These are phyloP conservation scores for Calycopis cecrops DNA, from an alignment of 1,140 invertebrate species.

Conservation along the genomic window DNA sequence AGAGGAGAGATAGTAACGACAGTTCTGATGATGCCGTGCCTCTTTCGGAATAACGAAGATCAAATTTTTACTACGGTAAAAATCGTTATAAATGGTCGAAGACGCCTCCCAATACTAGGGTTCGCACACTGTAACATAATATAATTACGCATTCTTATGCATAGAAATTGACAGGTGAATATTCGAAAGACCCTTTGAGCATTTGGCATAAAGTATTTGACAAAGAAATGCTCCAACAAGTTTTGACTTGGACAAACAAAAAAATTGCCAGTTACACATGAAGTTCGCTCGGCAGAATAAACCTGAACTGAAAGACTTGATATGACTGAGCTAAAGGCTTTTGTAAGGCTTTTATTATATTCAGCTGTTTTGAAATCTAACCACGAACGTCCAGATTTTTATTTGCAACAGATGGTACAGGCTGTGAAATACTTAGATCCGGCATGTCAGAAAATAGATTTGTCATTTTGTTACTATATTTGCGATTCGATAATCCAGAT, in stretches of 20 bases:
- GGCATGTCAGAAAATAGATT: constrained; percentile 30
- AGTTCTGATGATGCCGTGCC: constrained; percentile 17
- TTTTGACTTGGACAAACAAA: constrained; percentile 29
- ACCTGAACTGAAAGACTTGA: constrained; percentile 34
- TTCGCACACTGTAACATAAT: constrained; percentile 32
- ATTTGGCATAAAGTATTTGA: constrained; percentile 33
- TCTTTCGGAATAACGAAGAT: constrained; percentile 24
- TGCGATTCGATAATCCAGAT: constrained; percentile 29
- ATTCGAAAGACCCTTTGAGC: constrained; percentile 26
- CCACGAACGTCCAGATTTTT: constrained; percentile 26
- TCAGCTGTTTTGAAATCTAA: constrained; percentile 37
- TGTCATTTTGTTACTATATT: constrained; percentile 23
- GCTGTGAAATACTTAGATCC: constrained; percentile 30
- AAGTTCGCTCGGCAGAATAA: constrained; percentile 27
- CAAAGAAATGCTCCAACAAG: constrained; percentile 31
- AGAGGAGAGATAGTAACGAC: no score
- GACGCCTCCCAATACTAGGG: constrained; percentile 27
- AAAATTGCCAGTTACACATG: constrained; percentile 29
- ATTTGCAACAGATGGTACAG: constrained; percentile 31
- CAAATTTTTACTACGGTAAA: constrained; percentile 34
- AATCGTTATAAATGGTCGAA: constrained; percentile 35
- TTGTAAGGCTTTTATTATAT: constrained; percentile 29
- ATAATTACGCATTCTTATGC: constrained; percentile 24
- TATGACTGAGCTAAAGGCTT: constrained; percentile 29
- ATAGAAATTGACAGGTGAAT: constrained; percentile 25